Evolutionary conservation across 2,113 vertebrate genomes (phyloP), one percentile per base, ranked within the genome.

Genomic region (Ammodramus savannarum): DNA sequence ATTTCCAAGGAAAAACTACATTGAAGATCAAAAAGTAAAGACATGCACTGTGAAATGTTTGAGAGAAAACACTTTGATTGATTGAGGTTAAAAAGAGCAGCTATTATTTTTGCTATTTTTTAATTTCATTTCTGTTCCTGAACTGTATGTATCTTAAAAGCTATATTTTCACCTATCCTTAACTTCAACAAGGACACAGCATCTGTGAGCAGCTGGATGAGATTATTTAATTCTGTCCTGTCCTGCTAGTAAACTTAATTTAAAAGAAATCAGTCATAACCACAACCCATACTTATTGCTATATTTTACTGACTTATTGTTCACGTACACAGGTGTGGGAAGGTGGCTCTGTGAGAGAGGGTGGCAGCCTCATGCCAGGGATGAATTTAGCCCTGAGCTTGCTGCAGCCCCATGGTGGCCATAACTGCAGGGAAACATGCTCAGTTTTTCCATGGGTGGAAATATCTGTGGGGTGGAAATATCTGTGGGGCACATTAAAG

Each of bases 221-320:
- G 29, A n/a, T 55, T 15, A 46, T 85, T 89, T 87, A n/a, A 22
- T 87, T 81, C 43, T 77, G 34, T 32, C 8, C 18, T 79, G 39
- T 83, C 67, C 54, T 52, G 41, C 66, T 67, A 51, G 52, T 57
- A 91, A 87, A 67, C 39, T 68, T 62, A n/a, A 27, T 90, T 88
- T 78, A 52, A 67, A 93, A 75, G 0, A 1, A 87, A 82, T 72
- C 74, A 26, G 0, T 65, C 39, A 55, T 21, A 49, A 71, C 12
- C 17, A 36, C 0, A 1, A 38, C 32, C 68, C 0, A 0, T 38
- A n/a, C 7, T 63, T 78, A 65, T 3, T 0, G 1, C 39, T 17
- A 0, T 67, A 27, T 78, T 85, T 89, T 38, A 67, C 46, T 8
- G 43, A 46, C 39, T 63, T 62, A n/a, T 57, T 62, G 16, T 19